These are phyloP conservation scores for Hippoglossus hippoglossus DNA, from an alignment of 2,797 vertebrate genomes.

Conservation along the genomic window DNA sequence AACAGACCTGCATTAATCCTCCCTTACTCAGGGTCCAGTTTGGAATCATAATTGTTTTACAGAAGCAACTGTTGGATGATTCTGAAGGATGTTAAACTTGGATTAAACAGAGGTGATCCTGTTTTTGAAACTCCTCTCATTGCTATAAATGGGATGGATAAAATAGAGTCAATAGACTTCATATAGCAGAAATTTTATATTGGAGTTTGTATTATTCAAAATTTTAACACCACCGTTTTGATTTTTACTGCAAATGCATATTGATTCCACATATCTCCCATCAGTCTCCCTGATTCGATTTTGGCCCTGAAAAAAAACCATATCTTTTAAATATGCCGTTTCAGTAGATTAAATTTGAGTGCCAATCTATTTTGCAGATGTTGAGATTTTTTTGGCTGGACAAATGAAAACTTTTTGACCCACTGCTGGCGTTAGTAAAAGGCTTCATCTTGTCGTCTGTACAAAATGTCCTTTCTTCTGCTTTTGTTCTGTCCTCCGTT, in stretches of 20 bases:
- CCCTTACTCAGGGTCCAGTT: neutral
- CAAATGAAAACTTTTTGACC: neutral
- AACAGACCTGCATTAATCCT: neutral
- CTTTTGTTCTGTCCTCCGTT: slow-evolving; percentile 14
- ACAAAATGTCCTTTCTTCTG: neutral
- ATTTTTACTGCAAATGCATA: no score
- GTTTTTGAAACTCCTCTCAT: no score
- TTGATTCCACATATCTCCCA: neutral
- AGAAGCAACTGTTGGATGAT: no score
- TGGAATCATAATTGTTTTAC: neutral
- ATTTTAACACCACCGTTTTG: no score
- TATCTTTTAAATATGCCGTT: neutral
- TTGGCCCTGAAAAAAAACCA: neutral
- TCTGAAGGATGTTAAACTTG: no score
- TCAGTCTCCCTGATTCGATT: neutral
- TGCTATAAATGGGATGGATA: no score
- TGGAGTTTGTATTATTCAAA: neutral
- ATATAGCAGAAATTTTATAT: neutral
- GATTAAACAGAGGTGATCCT: no score
- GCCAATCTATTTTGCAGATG: neutral
- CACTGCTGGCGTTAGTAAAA: neutral
- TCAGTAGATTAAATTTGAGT: neutral
- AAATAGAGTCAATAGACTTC: no score
- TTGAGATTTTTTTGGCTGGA: neutral
- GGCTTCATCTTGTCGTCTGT: neutral